A percentile compares a stretch with the other conserved stretches of the same genome.
phyloP scores from a whole-genome alignment of 2,888 invertebrate genomes.

The Drosophila barbarae region DNA sequence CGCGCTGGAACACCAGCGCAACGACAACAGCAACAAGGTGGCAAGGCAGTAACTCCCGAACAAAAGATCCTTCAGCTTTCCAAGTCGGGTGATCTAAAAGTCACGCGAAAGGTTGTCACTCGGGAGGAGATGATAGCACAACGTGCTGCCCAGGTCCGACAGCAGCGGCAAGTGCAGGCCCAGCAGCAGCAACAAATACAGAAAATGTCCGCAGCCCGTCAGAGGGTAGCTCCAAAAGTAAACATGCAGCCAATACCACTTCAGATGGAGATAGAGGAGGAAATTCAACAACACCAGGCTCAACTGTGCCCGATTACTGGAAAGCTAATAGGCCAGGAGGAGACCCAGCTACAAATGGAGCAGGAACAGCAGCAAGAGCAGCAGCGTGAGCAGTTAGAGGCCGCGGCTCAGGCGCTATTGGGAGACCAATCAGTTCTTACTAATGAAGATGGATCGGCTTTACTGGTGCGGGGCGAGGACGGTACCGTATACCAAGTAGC shows the following conservation, averaged over 20 bases:
- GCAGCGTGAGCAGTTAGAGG: constrained; percentile 70
- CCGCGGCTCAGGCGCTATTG: constrained; percentile 71
- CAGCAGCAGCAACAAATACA: constrained; percentile 52
- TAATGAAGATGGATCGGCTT: constrained; percentile 84
- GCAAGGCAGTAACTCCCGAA: constrained; percentile 77
- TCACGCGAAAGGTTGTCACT: constrained; percentile 80
- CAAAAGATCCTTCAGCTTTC: constrained; percentile 80
- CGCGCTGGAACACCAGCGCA: constrained; percentile 51
- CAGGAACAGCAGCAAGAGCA: constrained; percentile 72
- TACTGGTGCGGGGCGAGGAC: constrained; percentile 90
- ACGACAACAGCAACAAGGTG: constrained; percentile 29
- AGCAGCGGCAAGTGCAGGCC: constrained; percentile 63
- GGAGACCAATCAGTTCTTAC: constrained; percentile 78
- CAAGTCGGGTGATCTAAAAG: constrained; percentile 81
- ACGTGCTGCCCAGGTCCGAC: constrained; percentile 62
- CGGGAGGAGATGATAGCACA: constrained; percentile 73
- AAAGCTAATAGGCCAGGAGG: constrained; percentile 81
- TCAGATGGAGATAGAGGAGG: constrained; percentile 64
- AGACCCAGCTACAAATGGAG: constrained; percentile 76
- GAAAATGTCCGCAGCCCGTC: constrained; percentile 69
- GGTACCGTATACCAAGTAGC: constrained; percentile 85
- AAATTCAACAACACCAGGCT: constrained; percentile 70
- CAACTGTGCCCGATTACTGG: constrained; percentile 87
- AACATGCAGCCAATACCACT: constrained; percentile 43
- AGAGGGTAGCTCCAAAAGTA: constrained; percentile 81